phyloP scores from a whole-genome alignment of 2,797 vertebrate genomes.

The Premnoplex brunnescens region DNA sequence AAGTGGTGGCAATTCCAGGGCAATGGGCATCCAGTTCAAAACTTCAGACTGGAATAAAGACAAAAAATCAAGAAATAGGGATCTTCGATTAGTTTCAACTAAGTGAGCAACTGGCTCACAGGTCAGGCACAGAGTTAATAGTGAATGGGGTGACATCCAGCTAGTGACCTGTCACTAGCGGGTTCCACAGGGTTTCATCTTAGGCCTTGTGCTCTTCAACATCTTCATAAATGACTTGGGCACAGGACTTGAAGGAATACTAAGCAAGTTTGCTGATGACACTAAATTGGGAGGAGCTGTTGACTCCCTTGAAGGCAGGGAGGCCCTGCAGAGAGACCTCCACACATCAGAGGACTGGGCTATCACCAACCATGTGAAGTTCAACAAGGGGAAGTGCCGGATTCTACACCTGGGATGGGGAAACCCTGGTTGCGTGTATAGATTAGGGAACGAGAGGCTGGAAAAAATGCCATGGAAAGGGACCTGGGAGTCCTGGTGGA shows the following conservation, averaged over 20 bases:
- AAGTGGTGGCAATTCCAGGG: not conserved
- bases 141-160: not conserved
- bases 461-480: not conserved
- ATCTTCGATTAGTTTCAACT: not conserved
- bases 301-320: not conserved
- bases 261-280: not conserved
- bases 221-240: not conserved
- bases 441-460: not conserved
- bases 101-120: not conserved
- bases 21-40: not conserved
- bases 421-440: not conserved
- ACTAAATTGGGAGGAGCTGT: not conserved
- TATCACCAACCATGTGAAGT: not conserved
- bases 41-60: not conserved
- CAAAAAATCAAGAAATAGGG: not conserved
- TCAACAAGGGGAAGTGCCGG: accelerated
- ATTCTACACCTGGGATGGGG: not conserved
- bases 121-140: not conserved
- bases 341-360: not conserved
- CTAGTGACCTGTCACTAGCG: not conserved
- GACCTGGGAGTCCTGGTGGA: accelerated
- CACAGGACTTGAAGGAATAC: not conserved
- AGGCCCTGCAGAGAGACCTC: not conserved
- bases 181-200: not conserved
- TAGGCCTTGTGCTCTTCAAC: not conserved